Evolutionary conservation across 2,888 invertebrate species (phyloP), one percentile per base, ranked within the genome.

Genomic region (Noctua janthe): DNA sequence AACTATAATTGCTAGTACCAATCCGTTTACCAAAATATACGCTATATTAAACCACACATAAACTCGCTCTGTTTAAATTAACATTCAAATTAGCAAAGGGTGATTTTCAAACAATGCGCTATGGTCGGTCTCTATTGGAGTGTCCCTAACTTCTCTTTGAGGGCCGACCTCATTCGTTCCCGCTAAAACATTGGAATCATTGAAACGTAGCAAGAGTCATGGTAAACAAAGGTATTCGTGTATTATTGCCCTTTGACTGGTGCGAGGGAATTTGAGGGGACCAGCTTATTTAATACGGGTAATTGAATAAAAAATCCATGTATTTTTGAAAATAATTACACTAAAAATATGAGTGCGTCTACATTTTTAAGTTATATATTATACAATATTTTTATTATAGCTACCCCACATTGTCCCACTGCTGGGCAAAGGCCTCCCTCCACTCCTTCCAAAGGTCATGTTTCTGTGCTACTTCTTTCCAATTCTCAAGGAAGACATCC

Each of bases 131-230:
- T 66, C 77, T 39, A 72, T 8, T 73, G 74, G 71, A 74, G 56
- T 73, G 78, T 82, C 29, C 75, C 72, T 78, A 84, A 86, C 71
- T 69, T 29, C 10, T 43, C 86, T 84, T 86, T 82, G 76, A 82
- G 56, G 11, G 10, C 13, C 39, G 29, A 82, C 82, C 78, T 67
- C 78, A 72, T 62, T 74, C 51, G 29, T 17, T 51, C 35, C 20
- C 43, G 43, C 43, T 77, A 69, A 75, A 86, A 69, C 59, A 64
- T 62, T 59, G 15, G 51, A 78, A 74, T 71, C 67, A 81, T 78
- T 81, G 29, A n/a, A 77, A 78, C n/a, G 59, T 23, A 71, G 66
- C 71, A 51, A 13, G 51, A 83, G 49, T 66, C 64, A 71, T 35
- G 83, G 47, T 77, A 23, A 84, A 78, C 78, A 67, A 67, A 67